Evolutionary conservation across 2,888 invertebrate genomes (phyloP).

Genomic region (Tipula confusa): DNA sequence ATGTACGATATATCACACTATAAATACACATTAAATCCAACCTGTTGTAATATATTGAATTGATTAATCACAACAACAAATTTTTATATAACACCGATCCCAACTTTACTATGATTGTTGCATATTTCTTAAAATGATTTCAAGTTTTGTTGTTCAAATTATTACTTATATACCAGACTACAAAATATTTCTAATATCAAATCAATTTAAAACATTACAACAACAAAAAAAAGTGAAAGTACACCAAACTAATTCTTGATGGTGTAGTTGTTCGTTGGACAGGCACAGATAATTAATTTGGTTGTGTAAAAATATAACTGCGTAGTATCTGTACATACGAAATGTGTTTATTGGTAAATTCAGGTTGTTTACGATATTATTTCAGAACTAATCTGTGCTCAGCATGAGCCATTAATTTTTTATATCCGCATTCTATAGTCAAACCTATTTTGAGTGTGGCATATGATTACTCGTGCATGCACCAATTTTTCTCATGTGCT

Average conservation of each 20-base stretch:
- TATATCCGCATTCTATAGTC: background rate
- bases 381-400: background rate
- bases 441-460: too few species aligned
- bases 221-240: slow-evolving; percentile 17
- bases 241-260: background rate
- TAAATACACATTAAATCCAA: background rate
- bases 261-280: background rate
- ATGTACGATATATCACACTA: background rate
- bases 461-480: too few species aligned
- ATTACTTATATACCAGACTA: background rate
- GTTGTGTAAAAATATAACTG: background rate
- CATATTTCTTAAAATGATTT: background rate
- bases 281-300: background rate
- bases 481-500: too few species aligned
- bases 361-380: background rate
- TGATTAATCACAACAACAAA: background rate
- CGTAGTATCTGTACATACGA: background rate
- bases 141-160: background rate
- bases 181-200: background rate
- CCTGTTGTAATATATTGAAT: background rate
- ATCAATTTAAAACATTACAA: background rate
- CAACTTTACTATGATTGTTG: background rate
- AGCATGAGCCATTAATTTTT: background rate
- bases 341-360: background rate
- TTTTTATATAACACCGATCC: background rate